These are phyloP conservation scores for Leptinotarsa juncta DNA, from an alignment of 2,888 invertebrate genomes.

Conservation along the genomic window DNA sequence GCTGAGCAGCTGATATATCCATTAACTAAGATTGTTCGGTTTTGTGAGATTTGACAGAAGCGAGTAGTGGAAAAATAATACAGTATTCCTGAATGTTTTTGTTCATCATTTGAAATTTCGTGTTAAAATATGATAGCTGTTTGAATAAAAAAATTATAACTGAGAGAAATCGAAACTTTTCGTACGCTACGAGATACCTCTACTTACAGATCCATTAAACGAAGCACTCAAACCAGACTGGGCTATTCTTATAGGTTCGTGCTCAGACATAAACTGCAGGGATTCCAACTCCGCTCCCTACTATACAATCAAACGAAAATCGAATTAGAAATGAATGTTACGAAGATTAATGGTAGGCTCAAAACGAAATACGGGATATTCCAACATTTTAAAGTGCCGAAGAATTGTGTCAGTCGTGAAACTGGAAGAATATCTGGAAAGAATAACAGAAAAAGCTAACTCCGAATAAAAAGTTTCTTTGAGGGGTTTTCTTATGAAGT, in stretches of 20 bases:
- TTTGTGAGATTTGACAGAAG: no score
- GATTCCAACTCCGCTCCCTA: conserved; percentile 55
- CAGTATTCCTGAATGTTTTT: no score
- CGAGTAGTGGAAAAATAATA: no score
- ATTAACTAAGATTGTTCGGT: no score
- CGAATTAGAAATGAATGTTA: conserved; percentile 58
- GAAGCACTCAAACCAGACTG: conserved; percentile 46
- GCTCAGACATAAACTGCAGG: conserved; percentile 59
- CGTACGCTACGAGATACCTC: conserved; percentile 10
- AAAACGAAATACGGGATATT: conserved; percentile 39
- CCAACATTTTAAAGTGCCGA: conserved; percentile 23
- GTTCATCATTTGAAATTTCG: no score
- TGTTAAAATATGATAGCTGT: no score
- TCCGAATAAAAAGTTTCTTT: not conserved
- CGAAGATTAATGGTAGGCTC: conserved; percentile 56
- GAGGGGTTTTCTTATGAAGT: not conserved
- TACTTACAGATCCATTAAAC: conserved; percentile 37
- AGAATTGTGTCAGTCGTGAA: conserved; percentile 6
- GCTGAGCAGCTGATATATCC: no score
- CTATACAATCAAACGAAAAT: conserved; percentile 50
- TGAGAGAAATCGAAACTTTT: not conserved
- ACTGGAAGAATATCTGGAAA: not conserved
- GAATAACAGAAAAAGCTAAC: not conserved
- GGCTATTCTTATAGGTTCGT: conserved; percentile 57
- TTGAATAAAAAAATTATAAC: not conserved